Evolutionary conservation across 2,888 invertebrate species (phyloP), one percentile per base, ranked within the genome.

Genomic region (Xylocampa areola): DNA sequence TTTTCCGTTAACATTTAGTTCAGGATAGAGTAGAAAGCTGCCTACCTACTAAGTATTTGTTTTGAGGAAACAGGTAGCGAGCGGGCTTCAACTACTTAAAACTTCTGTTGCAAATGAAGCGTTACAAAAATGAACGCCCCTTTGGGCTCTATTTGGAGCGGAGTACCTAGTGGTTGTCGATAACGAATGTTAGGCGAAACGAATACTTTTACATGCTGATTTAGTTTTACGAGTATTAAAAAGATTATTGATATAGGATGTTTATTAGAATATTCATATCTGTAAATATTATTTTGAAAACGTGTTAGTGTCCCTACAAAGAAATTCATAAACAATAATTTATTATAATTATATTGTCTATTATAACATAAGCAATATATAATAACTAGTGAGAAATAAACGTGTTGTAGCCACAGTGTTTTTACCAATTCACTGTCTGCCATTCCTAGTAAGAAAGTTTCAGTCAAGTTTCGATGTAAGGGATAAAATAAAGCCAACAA

Each of bases 51-150:
- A 76, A 82, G 81, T 87, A 83, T 85, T 85, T 84, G 83, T 84
- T 87, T 86, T 79, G 82, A 82, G 80, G 76, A 80, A 86, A 85
- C 81, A 81, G 76, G 79, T 79, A 72, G 75, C 72, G 79, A 82
- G 74, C 81, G 80, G 82, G 79, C 82, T 82, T 80, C 77, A 86
- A 85, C 88, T 89, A 88, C 85, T 90, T 87, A 85, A 86, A 89
- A 90, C 82, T 89, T 90, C 73, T 77, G 84, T 85, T 85, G 86
- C 85, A 89, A 90, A 89, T 89, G 88, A 89, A 89, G 86, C 88
- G 87, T 88, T 84, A 87, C 86, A 86, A 86, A 88, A 88, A 87
- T 87, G 85, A 86, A 83, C 83, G 85, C 77, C 72, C 80, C 79
- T 76, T 64, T 68, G 77, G 78, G 77, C 58, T 71, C 77, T 77